Base-by-base conservation (phyloP, 64 coral and sea anemone species). In the Stylophora pistillata region DNA sequence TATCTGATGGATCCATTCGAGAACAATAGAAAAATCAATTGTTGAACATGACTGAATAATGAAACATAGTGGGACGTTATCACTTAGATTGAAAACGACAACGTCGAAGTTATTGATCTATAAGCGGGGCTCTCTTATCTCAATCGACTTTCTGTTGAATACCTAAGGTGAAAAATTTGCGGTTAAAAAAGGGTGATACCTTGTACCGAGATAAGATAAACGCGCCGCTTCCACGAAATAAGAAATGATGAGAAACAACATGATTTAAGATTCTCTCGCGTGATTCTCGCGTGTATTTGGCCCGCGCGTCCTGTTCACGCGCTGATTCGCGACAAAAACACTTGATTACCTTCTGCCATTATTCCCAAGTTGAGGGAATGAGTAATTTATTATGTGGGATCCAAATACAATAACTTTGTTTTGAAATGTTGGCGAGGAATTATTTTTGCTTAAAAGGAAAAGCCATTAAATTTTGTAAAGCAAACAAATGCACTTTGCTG, bases 321-420 rank as follows among this genome's bases (percentile, higher is more conserved):
- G 64, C 23, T 21, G 58, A 60, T 60, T 60, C 58, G 78, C 78
- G 78, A 56, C 57, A 53, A 59, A 14, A 58, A 30, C 77, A 59
- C 27, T 27, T 37, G 13, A 47, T 13, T 84, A 53, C 77, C 53
- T 84, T 82, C 62, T 65, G 59, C n/a, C 62, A 70, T 70, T 53
- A n/a, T 62, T 21, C 21, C 17, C 21, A 59, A 32, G 30, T 63
- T 68, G 33, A 53, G 80, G 66, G 80, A 69, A 84, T 84, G 69
- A 84, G 80, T 84, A 69, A 84, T 69, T 53, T 60, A 64, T 37
- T 84, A 27, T 84, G 61, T 70, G 62, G 20, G 61, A 84, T 54
- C 32, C 61, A 47, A 53, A 52, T 65, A 84, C 80, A 84, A 84
- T 84, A 70, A 41, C 32, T 69, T 84, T 70, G 80, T 82, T 65